Percentiles rank a stretch among this genome's conserved stretches.
These are phyloP conservation scores for Phodopus roborovskii DNA, from an alignment of 2,113 vertebrate genomes.

Conservation along the genomic window DNA sequence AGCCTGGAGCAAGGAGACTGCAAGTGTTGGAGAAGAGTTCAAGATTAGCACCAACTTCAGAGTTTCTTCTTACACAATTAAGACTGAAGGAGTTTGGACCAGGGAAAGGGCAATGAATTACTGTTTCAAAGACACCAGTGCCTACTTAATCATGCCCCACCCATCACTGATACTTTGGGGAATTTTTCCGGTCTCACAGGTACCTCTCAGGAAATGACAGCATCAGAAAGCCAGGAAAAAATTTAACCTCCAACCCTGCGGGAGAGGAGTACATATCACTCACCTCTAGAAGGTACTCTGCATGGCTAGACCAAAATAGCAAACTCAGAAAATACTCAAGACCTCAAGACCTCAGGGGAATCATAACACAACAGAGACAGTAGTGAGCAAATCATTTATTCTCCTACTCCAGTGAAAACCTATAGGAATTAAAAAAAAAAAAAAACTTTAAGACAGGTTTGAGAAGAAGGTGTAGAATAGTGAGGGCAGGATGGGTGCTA, in stretches of 20 bases:
- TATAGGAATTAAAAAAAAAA: not conserved
- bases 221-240: not conserved
- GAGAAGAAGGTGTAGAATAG: not conserved
- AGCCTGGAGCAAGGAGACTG: not conserved
- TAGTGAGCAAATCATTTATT: constrained; percentile 49
- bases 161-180: not conserved
- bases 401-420: constrained; percentile 10
- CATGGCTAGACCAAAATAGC: not conserved
- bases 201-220: not conserved
- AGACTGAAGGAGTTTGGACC: not conserved
- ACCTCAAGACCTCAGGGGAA: not conserved
- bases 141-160: not conserved
- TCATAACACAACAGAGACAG: not conserved
- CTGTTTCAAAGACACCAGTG: not conserved
- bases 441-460: not conserved
- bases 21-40: not conserved
- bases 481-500: not conserved
- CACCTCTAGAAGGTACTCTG: not conserved
- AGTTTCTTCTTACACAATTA: not conserved
- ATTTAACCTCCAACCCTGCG: not conserved
- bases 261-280: not conserved
- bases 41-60: not conserved
- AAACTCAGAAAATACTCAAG: not conserved
- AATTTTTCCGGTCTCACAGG: not conserved
- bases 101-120: not conserved